These are phyloP conservation scores for Tanypteryx hageni DNA, from an alignment of 2,888 invertebrate species.

Conservation along the genomic window DNA sequence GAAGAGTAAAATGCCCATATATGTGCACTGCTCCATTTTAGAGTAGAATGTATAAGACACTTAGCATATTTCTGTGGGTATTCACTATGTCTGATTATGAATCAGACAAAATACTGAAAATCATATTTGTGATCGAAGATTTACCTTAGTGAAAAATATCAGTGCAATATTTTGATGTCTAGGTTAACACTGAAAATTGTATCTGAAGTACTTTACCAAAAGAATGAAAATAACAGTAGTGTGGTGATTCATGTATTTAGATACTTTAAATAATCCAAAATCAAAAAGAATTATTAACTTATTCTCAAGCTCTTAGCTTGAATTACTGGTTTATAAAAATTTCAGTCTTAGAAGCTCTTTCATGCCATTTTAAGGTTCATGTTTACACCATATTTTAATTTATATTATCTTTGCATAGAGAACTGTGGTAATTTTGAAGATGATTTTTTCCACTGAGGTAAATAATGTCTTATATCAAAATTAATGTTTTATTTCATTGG, in stretches of 20 bases:
- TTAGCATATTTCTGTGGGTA: not conserved
- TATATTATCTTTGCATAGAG: not conserved
- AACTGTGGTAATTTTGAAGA: not conserved
- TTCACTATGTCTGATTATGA: not conserved
- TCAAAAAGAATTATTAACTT: constrained; percentile 11
- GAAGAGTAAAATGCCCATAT: not conserved
- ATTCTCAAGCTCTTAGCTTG: not conserved
- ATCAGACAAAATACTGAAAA: not conserved
- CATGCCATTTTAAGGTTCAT: not conserved
- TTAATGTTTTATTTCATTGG: not conserved
- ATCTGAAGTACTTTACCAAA: not conserved
- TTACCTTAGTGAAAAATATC: not conserved
- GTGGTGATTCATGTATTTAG: not conserved
- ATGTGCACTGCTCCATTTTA: not conserved
- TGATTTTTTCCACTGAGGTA: not conserved
- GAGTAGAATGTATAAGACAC: not conserved
- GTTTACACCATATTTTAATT: not conserved
- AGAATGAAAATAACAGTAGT: not conserved
- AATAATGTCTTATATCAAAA: not conserved
- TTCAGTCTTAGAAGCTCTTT: not conserved
- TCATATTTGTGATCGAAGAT: not conserved
- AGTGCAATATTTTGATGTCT: not conserved
- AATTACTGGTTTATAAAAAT: not conserved
- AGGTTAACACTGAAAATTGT: not conserved
- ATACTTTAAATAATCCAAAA: not conserved